Evolutionary conservation across 2,888 invertebrate species (phyloP), one percentile per base, ranked within the genome.

Genomic region (Melanotus villosus): DNA sequence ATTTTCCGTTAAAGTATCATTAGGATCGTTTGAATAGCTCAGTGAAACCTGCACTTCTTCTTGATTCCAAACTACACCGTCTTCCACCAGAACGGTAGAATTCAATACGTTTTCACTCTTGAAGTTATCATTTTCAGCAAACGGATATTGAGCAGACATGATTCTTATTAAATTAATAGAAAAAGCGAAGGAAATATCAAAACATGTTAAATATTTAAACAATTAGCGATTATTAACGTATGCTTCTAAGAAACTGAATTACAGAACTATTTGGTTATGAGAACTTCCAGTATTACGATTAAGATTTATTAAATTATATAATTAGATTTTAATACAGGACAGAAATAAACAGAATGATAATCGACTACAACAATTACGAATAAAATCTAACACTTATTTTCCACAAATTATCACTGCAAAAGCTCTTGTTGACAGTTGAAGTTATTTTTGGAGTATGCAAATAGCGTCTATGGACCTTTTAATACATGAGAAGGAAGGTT

Each of bases 1-100:
- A 47, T 77, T 78, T 41, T 80, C 81, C n/a, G 75, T 75, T 59
- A 80, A 66, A 4, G 73, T 72, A 3, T 68, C 66, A 45, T 74
- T 69, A 19, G 64, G 62, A 52, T 60, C 54, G 16, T 73, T 65
- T 1, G 69, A 54, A 62, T 73, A 77, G 63, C 70, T 73, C 30
- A 77, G 62, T 6, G 70, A 63, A 41, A 67, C 72, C 26, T 73
- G 66, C 6, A 65, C 63, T 65, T 76, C 70, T 34, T 70, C 70
- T 52, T 73, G 75, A 41, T 77, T 71, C 76, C 76, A 76, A 56
- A 70, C 70, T 18, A 71, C 62, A 12, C 70, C 72, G 60, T 70
- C 70, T 60, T 69, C 69, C 6, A 69, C 69, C 16, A 69, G 43
- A 0, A 65, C 69, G 10, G 65, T 10, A 12, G 72, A 52, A 60